Base-by-base conservation (phyloP, 2,888 invertebrate genomes). In the Teleiodes luculella region DNA sequence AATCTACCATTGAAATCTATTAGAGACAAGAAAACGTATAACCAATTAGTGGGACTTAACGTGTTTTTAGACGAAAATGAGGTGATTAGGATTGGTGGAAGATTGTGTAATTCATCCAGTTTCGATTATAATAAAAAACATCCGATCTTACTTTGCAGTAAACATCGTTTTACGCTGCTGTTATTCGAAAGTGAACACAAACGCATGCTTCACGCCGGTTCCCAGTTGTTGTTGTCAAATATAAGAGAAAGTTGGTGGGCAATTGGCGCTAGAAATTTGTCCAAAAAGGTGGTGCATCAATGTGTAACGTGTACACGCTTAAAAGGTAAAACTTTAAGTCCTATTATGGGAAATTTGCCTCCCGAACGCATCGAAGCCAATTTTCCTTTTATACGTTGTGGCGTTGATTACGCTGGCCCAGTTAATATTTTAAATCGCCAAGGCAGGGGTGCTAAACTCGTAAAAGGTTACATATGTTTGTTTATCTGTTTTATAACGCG, bases 121-220 rank as follows among this genome's bases (percentile, higher is more conserved):
- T 50, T 50, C 14, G 16, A 35, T 33, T 13, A 46, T 59, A 14
- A 14, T 46, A 53, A 53, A 53, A 53, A 53, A 16, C 46, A 46
- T 18, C 53, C 53, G 11, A 37, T 53, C 10, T 37, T 53, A 33
- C 13, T 53, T 13, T 46, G 16, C 4, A n/a, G 36, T n/a, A 53
- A 45, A 11, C 45, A 46, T 46, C 36, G 10, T 11, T 45, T 53
- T 14, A 53, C 53, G 8, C 3, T n/a, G 20, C 45, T 52, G 20
- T 3, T 52, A 10, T 53, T 53, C 31, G 13, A 20, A 16, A n/a
- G 30, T 8, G 48, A 53, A 31, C 53, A 53, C 18, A 33, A 28
- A 14, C 53, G 33, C 8, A 47, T 53, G 13, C 37, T 53, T 37
- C 53, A 53, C 31, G 53, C 53, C 8, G 53, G 39, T 11, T 47